Conservation (phyloP, 2,113 vertebrate genomes). For the Tylochromis polylepis region DNA sequence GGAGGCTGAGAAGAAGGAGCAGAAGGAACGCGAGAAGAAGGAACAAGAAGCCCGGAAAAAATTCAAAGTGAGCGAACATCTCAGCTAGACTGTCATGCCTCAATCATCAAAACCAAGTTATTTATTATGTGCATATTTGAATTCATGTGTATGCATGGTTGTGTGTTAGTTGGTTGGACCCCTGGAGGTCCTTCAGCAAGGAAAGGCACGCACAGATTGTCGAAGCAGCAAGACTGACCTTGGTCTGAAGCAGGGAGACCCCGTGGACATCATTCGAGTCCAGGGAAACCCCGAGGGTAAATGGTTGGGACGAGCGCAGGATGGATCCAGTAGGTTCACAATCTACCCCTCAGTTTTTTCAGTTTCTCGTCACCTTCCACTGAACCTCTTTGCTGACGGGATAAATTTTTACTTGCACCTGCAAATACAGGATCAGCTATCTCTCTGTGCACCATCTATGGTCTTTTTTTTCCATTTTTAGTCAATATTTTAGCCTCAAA, state of each 20-base stretch:
- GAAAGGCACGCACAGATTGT: conserved; percentile 75
- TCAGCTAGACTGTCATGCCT: background rate
- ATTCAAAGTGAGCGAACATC: conserved; percentile 84
- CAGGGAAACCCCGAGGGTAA: conserved; percentile 91
- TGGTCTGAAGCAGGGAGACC: conserved; percentile 81
- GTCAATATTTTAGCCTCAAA: background rate
- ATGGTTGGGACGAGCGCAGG: conserved; percentile 82
- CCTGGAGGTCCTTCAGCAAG: conserved; percentile 82
- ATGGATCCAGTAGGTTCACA: conserved; percentile 78
- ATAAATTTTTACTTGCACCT: background rate
- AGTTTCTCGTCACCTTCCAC: background rate
- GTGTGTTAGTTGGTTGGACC: conserved; percentile 75
- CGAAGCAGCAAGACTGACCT: conserved; percentile 85
- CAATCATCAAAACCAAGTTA: background rate
- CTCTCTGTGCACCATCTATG: background rate
- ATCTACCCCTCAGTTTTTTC: background rate
- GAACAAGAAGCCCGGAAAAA: conserved; percentile 87
- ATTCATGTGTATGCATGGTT: background rate
- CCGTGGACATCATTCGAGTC: conserved; percentile 86
- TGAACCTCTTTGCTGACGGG: background rate
- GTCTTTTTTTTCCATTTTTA: background rate
- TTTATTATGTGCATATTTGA: background rate
- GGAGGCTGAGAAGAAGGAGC: conserved; percentile 83
- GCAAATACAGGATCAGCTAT: background rate
- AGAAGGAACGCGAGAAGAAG: conserved; percentile 89